Evolutionary conservation across 1,140 invertebrate species (phyloP), one percentile per base, ranked within the genome.

Genomic region (Ceratina japonica): DNA sequence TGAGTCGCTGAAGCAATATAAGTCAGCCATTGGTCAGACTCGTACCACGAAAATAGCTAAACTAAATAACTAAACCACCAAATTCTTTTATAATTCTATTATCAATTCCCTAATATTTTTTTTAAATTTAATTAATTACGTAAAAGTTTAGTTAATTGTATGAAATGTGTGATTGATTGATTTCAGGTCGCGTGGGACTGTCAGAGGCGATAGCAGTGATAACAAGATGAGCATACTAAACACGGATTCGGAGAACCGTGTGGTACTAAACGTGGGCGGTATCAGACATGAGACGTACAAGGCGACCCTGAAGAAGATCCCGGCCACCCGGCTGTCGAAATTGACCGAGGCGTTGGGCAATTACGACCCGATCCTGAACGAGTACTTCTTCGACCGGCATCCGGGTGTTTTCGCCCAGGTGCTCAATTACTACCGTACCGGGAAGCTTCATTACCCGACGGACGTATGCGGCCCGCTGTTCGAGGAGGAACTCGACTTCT

Each of bases 341-440:
- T 94, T 98, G 61, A 98, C 97, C 10, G 97, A 98, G 91, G 96
- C 96, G 24, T 93, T 98, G 79, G 97, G 96, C 86, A 99, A 99
- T 92, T 99, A 99, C 92, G 98, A 99, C 93, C 97, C 97, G 16
- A 96, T 98, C 86, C 94, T 99, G 81, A 99, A 99, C 93, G 98
- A 99, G 93, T 99, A 99, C 94, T 99, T 99, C 95, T 99, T 99
- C 93, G 98, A 99, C 93, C 93, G 98, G 82, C 98, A 99, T 94
- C 98, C 98, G 0, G 98, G 98, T 5, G 98, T 99, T 80, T 99
- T 99, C 92, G 98, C 97, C 64, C 98, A 97, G 93, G 96, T 98
- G 82, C 95, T 97, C 89, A 97, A 97, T 91, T 98, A 97, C 91
- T 97, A 97, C 93, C 96, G 98, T 87, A 99, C 98, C 37, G 98